A percentile compares a stretch with the other conserved stretches of the same genome.
Evolutionary conservation across 2,888 invertebrate species (phyloP).

Genomic region (Chloroclystis v-ata): DNA sequence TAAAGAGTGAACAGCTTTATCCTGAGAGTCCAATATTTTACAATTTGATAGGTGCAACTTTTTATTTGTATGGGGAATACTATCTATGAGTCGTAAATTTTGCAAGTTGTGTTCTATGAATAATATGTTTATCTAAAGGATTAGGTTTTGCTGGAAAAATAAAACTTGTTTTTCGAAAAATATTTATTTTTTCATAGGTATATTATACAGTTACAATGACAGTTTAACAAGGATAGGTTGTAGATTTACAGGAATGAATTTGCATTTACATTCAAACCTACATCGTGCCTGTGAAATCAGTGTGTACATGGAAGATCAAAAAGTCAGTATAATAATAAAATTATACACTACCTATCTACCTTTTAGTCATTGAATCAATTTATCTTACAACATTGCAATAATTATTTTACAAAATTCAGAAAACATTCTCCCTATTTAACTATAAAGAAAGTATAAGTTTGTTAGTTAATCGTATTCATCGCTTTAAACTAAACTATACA

Average conservation of each 20-base stretch:
- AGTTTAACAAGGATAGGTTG: constrained; percentile 11
- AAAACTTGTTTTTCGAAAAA: constrained; percentile 52
- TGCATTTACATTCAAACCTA: constrained; percentile 1
- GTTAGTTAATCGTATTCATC: constrained; percentile 27
- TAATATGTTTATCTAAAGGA: no score
- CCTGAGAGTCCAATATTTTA: no score
- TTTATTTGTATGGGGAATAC: no score
- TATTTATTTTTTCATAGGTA: constrained; percentile 66
- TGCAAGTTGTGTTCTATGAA: no score
- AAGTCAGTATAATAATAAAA: constrained; percentile 14
- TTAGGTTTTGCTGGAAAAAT: no score
- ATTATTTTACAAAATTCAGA: constrained; percentile 20
- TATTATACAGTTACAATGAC: constrained; percentile 47
- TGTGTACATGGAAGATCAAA: constrained; percentile 7
- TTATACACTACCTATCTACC: constrained; percentile 9
- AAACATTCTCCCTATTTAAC: constrained; percentile 24
- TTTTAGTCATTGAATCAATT: constrained; percentile 7
- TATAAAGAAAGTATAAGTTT: constrained; percentile 13
- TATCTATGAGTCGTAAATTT: neutral
- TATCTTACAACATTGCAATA: constrained; percentile 16
- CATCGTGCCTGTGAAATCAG: constrained; percentile 7
- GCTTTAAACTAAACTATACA: constrained; percentile 36
- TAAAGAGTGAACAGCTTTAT: no score
- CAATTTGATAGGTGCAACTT: no score
- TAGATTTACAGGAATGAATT: neutral